Evolutionary conservation across 2,113 vertebrate genomes (phyloP).

Genomic region (Strigops habroptila): DNA sequence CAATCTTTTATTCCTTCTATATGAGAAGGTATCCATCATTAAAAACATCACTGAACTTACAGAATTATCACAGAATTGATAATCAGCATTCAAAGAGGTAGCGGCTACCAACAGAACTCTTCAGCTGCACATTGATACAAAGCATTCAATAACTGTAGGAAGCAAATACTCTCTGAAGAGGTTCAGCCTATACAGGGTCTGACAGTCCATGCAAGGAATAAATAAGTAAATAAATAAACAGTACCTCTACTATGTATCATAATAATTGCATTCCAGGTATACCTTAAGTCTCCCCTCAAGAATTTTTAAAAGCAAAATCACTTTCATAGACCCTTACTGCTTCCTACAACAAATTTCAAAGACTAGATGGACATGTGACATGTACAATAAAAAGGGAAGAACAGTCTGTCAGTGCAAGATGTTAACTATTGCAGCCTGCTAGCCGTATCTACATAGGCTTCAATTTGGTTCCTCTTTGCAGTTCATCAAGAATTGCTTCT

Average conservation of each 20-base stretch:
- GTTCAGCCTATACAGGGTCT: not conserved
- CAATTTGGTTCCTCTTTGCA: not conserved
- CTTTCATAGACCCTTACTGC: fast-evolving
- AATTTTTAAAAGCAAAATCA: not conserved
- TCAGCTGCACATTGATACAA: not conserved
- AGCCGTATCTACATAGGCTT: not conserved
- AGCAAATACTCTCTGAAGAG: not conserved
- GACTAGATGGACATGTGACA: not conserved
- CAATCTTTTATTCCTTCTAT: not conserved
- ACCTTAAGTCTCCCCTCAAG: not conserved
- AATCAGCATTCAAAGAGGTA: not conserved
- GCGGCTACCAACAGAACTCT: not conserved
- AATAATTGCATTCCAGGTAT: not conserved
- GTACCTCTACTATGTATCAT: not conserved
- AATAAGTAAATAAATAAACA: not conserved
- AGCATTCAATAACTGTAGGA: not conserved
- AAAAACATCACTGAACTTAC: not conserved
- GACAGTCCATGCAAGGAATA: not conserved
- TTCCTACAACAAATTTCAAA: not conserved
- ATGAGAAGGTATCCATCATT: not conserved
- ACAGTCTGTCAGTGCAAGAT: not conserved
- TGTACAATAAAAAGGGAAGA: not conserved
- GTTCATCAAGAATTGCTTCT: not conserved
- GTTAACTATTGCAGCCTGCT: not conserved
- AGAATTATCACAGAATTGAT: not conserved